These are phyloP conservation scores for Phymanthus crucifer DNA, from an alignment of 92 coral and sea anemone genomes.

Conservation along the genomic window DNA sequence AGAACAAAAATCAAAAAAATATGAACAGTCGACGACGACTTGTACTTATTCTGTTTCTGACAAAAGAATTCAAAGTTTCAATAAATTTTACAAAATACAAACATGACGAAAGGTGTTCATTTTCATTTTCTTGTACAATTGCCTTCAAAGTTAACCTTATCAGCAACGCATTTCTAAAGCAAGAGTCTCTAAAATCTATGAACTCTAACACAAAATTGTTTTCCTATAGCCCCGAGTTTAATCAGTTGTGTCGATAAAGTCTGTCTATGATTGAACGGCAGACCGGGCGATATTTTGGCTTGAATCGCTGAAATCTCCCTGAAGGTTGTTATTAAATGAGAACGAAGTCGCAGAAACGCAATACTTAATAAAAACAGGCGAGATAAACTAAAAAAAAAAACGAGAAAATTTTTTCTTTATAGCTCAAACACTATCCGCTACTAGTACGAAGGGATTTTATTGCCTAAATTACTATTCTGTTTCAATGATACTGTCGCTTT, in stretches of 20 bases:
- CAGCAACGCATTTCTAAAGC: no score
- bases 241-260: no score
- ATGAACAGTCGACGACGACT: background rate
- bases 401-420: background rate
- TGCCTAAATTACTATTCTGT: background rate
- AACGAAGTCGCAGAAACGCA: background rate
- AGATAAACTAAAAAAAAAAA: background rate
- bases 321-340: background rate
- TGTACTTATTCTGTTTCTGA: background rate
- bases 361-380: background rate
- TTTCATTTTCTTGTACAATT: no score
- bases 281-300: no score
- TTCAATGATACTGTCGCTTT: background rate
- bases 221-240: no score
- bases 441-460: conserved; percentile 3
- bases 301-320: background rate
- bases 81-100: no score
- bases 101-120: no score
- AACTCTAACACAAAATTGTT: no score
- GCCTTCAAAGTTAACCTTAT: no score
- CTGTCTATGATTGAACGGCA: no score
- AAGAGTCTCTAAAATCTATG: no score
- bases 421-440: background rate
- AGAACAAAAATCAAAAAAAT: background rate
- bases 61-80: no score